A percentile compares a stretch with the other conserved stretches of the same genome.
These are phyloP conservation scores for Barypeithes pellucidus DNA, from an alignment of 2,888 invertebrate genomes.

Conservation along the genomic window DNA sequence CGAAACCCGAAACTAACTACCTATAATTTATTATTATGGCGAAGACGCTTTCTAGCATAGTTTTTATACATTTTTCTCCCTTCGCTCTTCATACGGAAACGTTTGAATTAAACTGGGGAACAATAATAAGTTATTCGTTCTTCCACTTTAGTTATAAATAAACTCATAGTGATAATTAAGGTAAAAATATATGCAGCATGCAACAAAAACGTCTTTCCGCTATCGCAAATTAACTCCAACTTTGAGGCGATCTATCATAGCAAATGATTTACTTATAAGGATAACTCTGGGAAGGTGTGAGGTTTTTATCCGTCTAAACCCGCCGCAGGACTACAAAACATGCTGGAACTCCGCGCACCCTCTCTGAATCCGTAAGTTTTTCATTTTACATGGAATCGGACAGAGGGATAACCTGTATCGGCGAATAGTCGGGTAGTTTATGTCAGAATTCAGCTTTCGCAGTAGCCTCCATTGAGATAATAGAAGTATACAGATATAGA, in stretches of 20 bases:
- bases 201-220: slow-evolving; percentile 7
- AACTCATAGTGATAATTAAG: too few relatives aligned
- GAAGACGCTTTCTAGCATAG: too few relatives aligned
- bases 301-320: slow-evolving; percentile 36
- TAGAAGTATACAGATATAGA: too few relatives aligned
- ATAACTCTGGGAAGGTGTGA: slow-evolving; percentile 40
- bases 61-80: too few relatives aligned
- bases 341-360: slow-evolving; percentile 23
- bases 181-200: neutral
- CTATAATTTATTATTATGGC: too few relatives aligned
- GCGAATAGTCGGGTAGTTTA: neutral
- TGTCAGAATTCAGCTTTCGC: neutral
- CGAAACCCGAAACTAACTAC: too few relatives aligned
- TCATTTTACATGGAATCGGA: slow-evolving; percentile 25
- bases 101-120: too few relatives aligned
- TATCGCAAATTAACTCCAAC: slow-evolving; percentile 33
- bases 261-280: slow-evolving; percentile 44
- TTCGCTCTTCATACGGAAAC: too few relatives aligned
- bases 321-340: slow-evolving; percentile 42
- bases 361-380: slow-evolving; percentile 20
- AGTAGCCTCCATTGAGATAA: too few relatives aligned
- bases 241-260: slow-evolving; percentile 42
- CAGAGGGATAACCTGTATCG: slow-evolving; percentile 15
- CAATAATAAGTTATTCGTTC: too few relatives aligned
- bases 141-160: too few relatives aligned